Evolutionary conservation across 2,797 vertebrate species (phyloP), one percentile per base, ranked within the genome.

Genomic region (Acanthurus lineatus): DNA sequence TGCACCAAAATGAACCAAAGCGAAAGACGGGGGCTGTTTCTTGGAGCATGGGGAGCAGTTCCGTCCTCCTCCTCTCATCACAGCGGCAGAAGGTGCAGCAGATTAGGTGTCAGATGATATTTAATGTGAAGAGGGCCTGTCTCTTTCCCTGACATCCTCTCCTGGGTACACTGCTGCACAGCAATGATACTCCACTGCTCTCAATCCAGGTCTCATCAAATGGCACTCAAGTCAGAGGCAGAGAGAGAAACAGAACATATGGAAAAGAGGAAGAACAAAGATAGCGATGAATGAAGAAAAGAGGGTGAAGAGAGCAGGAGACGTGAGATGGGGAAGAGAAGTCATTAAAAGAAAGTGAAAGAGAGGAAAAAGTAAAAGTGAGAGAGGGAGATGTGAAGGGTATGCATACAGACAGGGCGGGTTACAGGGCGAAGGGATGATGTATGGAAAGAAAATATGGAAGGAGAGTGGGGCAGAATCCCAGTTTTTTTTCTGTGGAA

Each of bases 61-160:
- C 75, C 42, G 62, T 90, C 88, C 78, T 84, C 83, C 81, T 77
- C 84, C 76, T 83, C 84, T 85, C 85, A 79, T 77, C 53, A n/a
- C 76, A 0, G 83, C 14, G 19, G 76, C 90, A 93, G 93, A 93
- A 93, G 92, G 92, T 90, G 87, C 81, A 25, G 92, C 82, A 89
- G 91, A 93, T 93, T 91, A 93, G 89, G 90, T 93, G 92, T 93
- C 92, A 86, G 91, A 92, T 91, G 90, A 92, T 94, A 93, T 94
- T 92, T 93, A 90, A 92, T 89, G 89, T 92, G 90, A 93, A 88
- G 85, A 79, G 84, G 87, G 86, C 88, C 86, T 81, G 91, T 92
- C 91, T 91, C 78, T 67, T 79, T 80, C 87, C 84, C 85, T 88
- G 90, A 93, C 89, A 90, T 53, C 86, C 83, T 88, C 91, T 92